Percentiles rank a stretch among this genome's conserved stretches.
Conservation (phyloP, 1,140 invertebrate genomes). For the Drosophila arawakana region DNA sequence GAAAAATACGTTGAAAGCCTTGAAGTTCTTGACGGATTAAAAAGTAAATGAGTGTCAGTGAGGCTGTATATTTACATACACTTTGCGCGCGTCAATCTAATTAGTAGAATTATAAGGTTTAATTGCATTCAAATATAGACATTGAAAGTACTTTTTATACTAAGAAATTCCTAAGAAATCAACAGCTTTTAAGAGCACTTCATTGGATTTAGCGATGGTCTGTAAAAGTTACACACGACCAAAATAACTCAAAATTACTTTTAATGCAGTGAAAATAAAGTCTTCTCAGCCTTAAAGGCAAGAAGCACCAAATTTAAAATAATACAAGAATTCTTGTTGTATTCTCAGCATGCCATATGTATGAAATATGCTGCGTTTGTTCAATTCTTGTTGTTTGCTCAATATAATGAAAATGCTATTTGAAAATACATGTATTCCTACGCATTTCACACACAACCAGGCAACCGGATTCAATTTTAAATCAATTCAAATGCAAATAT, state of each 20-base stretch:
- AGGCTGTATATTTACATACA: neutral
- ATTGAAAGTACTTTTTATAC: neutral
- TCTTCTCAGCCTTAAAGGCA: too few species aligned
- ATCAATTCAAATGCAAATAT: slow-evolving; percentile 41
- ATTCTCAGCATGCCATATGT: neutral
- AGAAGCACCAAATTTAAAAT: neutral
- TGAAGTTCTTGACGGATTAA: slow-evolving; percentile 25
- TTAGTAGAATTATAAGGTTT: neutral
- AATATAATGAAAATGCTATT: slow-evolving; percentile 2
- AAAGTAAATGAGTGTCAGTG: neutral
- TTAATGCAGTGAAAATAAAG: too few species aligned
- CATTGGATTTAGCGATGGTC: neutral
- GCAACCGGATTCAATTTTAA: slow-evolving; percentile 30
- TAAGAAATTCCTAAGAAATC: neutral
- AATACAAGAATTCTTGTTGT: neutral
- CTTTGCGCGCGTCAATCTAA: neutral
- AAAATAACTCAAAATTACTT: too few species aligned
- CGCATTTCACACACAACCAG: neutral
- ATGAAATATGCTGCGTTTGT: neutral
- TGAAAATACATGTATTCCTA: neutral
- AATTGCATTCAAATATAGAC: neutral
- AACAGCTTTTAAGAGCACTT: neutral
- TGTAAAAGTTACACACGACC: neutral
- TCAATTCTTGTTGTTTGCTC: slow-evolving; percentile 2
- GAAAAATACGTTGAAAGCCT: slow-evolving; percentile 8